Evolutionary conservation across 2,888 invertebrate genomes (phyloP), one percentile per base, ranked within the genome.

Genomic region (Mesorhabditis sp.): DNA sequence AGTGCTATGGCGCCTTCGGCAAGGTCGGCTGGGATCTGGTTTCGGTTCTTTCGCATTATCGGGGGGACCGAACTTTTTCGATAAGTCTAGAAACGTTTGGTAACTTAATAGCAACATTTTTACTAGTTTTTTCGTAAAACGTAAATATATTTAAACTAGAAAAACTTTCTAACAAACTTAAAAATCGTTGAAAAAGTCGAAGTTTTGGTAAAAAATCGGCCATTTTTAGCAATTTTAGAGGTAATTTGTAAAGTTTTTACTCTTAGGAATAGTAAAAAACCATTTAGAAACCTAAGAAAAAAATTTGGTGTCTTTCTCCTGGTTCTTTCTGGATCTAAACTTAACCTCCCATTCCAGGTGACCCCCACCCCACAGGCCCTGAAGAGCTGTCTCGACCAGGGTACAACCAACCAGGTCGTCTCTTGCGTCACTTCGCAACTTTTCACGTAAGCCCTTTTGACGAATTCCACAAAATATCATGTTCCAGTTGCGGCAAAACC

Each of bases 341-440:
- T 13, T n/a, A 50, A 50, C 58, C 7, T 10, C 7, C 58, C 10
- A 10, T 50, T 50, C 58, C 58, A 50, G 58, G 58, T 50, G 10
- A 50, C 58, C 58, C 58, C 10, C 7, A 50, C 58, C n/a, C 58
- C 58, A 50, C n/a, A 50, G 7, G 58, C 58, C n/a, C n/a, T 50
- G 58, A 50, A n/a, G n/a, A n/a, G 58, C 58, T 50, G 58, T n/a
- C 58, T 50, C 7, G 58, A 50, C n/a, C 58, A 50, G n/a, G 58
- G 58, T 13, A 50, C 58, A 10, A n/a, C 58, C 10, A 50, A 50
- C n/a, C 58, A 50, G 58, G 58, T 50, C 58, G n/a, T n/a, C 58
- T 50, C 58, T 50, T 50, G 58, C n/a, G 58, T 50, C 58, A 50
- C 58, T 50, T 50, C 58, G 58, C 10, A n/a, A 50, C n/a, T 50